Base-by-base conservation (phyloP, 2,888 invertebrate species). In the Dryadula phaetusa region DNA sequence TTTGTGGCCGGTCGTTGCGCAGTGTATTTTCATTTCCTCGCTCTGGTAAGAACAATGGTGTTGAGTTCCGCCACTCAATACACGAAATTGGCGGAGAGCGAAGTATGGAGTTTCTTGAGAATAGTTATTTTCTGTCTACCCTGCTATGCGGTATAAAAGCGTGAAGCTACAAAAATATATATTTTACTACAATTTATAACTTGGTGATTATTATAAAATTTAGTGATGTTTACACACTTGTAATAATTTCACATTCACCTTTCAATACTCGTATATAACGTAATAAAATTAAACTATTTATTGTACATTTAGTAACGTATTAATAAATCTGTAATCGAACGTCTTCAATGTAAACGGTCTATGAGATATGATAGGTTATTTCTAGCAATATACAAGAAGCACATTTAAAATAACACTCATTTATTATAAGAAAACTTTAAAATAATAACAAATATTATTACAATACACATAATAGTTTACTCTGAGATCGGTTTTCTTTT, bases 311-410 rank as follows among this genome's bases (percentile, higher is more conserved):
- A 42, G 16, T 16, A 42, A 7, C 5, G 16, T 25, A 16, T 52
- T 52, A 52, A 52, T 52, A 52, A 44, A 44, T 44, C 16, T 44
- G 32, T 12, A 60, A 60, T 60, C 60, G 44, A 44, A 14, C 16
- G 60, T 32, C 3, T 44, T n/a, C 42, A 46, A 60, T 60, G 60
- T 60, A 60, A 60, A 60, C 60, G 3, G 44, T 28, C 25, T 44
- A n/a, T 44, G 18, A 44, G 16, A 32, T 60, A 28, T 60, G 18
- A 60, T 28, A 28, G 28, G 28, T 44, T 60, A 28, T 32, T 44
- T 28, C 12, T 44, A 32, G 28, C 25, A 42, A 32, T 20, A 28
- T 56, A 10, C 56, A 22, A 40, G 22, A 18, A 60, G 28, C 2
- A 44, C 18, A 14, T 12, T 60, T 60, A 32, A 60, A 60, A 60